Percentiles rank a stretch among this genome's conserved stretches.
Evolutionary conservation across 2,113 vertebrate genomes (phyloP).

Genomic region (Tragelaphus imberbis): DNA sequence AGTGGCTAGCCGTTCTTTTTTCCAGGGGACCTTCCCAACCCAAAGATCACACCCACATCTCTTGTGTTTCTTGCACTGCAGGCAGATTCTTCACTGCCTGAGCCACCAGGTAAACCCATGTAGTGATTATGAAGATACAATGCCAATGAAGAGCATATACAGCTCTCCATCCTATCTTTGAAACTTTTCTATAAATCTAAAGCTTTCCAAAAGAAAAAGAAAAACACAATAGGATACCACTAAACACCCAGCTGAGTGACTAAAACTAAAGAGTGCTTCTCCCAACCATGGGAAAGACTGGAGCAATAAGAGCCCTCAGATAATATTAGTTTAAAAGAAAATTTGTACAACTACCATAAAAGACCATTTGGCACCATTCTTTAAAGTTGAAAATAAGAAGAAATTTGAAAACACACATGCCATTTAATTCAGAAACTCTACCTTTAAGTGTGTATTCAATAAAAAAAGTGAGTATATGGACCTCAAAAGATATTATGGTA

Average conservation of each 20-base stretch:
- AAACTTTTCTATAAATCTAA: not conserved
- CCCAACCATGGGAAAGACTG: not conserved
- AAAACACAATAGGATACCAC: not conserved
- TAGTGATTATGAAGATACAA: not conserved
- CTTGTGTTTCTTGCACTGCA: not conserved
- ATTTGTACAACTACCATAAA: not conserved
- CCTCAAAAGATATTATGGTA: not conserved
- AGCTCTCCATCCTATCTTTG: not conserved
- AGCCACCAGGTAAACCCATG: not conserved
- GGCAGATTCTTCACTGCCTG: not conserved
- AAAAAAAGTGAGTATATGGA: not conserved
- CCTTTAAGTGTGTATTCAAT: not conserved
- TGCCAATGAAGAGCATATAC: not conserved
- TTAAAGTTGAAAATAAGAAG: not conserved
- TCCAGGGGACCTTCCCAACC: not conserved
- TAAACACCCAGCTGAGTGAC: not conserved
- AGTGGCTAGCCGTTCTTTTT: not conserved
- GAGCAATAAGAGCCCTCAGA: not conserved
- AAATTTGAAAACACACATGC: not conserved
- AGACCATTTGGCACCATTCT: not conserved
- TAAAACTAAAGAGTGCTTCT: not conserved
- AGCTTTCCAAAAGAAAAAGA: not conserved
- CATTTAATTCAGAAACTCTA: not conserved
- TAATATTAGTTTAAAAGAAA: not conserved
- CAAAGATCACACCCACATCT: not conserved